Conservation (phyloP, 2,888 invertebrate species). For the Spialia ferax region DNA sequence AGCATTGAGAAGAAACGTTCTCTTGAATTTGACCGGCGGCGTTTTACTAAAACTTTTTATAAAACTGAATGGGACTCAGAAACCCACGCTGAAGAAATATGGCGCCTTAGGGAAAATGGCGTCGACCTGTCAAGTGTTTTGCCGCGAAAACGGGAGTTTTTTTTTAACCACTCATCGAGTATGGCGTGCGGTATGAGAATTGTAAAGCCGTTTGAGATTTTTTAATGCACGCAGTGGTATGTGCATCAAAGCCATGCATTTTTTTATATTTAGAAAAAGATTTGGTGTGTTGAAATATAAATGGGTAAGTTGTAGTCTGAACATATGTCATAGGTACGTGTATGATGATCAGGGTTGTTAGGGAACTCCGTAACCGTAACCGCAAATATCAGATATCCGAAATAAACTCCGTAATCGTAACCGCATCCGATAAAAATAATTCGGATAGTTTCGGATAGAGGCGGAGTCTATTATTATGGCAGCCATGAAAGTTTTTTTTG, state of each 20-base stretch:
- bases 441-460: too few relatives aligned
- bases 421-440: too few relatives aligned
- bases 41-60: conserved; percentile 35
- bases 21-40: conserved; percentile 38
- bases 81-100: conserved; percentile 41
- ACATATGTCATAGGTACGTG: too few relatives aligned
- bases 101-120: conserved; percentile 43
- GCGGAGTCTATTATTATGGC: too few relatives aligned
- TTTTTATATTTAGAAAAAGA: neutral
- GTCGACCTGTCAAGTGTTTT: conserved; percentile 46
- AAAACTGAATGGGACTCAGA: conserved; percentile 43
- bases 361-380: too few relatives aligned
- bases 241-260: neutral
- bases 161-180: conserved; percentile 28
- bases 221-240: conserved; percentile 1
- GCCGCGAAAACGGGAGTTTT: conserved; percentile 41
- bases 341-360: too few relatives aligned
- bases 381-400: too few relatives aligned
- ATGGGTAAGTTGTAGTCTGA: too few relatives aligned
- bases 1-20: conserved; percentile 25
- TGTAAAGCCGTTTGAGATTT: conserved; percentile 20
- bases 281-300: neutral
- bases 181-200: neutral
- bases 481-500: too few relatives aligned
- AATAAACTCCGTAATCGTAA: too few relatives aligned